Evolutionary conservation across 2,797 vertebrate genomes (phyloP).

Genomic region (Myripristis jacobus): DNA sequence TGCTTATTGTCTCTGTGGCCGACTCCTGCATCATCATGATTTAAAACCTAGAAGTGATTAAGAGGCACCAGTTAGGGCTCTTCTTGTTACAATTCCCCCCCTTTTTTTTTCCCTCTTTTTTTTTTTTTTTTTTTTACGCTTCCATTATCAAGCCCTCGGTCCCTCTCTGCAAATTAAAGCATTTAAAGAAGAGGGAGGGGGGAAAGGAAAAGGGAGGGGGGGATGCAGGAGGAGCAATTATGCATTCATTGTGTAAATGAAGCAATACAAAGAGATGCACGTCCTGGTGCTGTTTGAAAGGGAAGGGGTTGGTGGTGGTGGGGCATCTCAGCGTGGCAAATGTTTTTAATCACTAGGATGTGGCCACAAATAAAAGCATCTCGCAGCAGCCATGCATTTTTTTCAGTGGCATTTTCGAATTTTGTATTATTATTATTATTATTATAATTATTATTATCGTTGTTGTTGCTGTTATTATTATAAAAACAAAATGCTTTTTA

Average conservation of each 20-base stretch:
- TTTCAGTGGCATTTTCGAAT: constrained; percentile 70
- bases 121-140: constrained; percentile 85
- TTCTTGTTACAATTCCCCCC: constrained; percentile 85
- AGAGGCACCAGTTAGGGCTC: constrained; percentile 99
- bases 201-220: constrained; percentile 48
- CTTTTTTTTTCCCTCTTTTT: constrained; percentile 56
- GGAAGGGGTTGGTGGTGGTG: constrained; percentile 56
- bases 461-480: too few species aligned
- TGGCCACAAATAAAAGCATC: constrained; percentile 76
- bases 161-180: constrained; percentile 98
- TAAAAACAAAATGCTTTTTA: constrained; percentile 79
- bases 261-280: constrained; percentile 90
- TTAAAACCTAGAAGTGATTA: constrained; percentile 99
- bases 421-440: constrained; percentile 51
- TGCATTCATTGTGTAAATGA: constrained; percentile 94
- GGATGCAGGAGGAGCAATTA: constrained; percentile 84
- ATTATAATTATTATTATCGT: too few species aligned
- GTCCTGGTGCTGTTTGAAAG: constrained; percentile 72
- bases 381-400: constrained; percentile 75
- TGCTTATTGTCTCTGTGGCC: constrained; percentile 99
- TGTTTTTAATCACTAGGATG: constrained; percentile 67
- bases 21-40: constrained; percentile 99
- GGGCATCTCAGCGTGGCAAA: constrained; percentile 80
- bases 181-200: constrained; percentile 81
- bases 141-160: constrained; percentile 93